Percentiles rank a stretch among this genome's conserved stretches.
These are phyloP conservation scores for Drosophila gunungcola DNA, from an alignment of 1,140 invertebrate species.

Conservation along the genomic window DNA sequence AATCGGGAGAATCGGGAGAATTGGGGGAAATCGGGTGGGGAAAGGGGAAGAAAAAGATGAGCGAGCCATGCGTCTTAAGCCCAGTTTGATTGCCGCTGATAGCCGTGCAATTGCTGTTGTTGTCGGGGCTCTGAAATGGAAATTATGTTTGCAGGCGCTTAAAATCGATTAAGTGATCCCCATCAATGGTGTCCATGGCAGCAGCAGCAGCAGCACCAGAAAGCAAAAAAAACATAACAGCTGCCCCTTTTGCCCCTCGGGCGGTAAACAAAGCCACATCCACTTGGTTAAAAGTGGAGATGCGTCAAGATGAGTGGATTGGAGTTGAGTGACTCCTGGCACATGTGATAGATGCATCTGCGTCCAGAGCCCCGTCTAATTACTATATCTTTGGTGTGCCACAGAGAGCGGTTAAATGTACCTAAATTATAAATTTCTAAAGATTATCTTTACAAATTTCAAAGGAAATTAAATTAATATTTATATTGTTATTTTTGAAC, in stretches of 20 bases:
- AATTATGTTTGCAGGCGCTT: conserved; percentile 71
- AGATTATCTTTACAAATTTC: too few species aligned
- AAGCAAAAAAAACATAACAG: neutral
- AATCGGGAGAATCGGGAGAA: neutral
- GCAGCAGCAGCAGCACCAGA: conserved; percentile 11
- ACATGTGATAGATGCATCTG: conserved; percentile 25
- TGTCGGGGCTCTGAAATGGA: conserved; percentile 46
- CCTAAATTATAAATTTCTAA: too few species aligned
- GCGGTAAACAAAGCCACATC: conserved; percentile 8
- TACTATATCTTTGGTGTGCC: conserved; percentile 24
- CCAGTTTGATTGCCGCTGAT: conserved; percentile 77
- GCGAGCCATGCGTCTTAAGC: conserved; percentile 60
- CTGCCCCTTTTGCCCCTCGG: conserved; percentile 6
- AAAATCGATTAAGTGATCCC: conserved; percentile 82
- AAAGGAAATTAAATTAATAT: too few species aligned
- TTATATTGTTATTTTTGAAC: neutral
- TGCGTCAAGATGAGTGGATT: conserved; percentile 24
- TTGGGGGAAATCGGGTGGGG: neutral
- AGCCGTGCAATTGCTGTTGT: conserved; percentile 74
- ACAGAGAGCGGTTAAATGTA: neutral
- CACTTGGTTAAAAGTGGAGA: conserved; percentile 14
- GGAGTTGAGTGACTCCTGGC: conserved; percentile 36
- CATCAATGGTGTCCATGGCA: conserved; percentile 41
- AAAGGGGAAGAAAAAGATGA: neutral
- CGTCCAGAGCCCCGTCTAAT: conserved; percentile 10